Percentiles rank a stretch among this genome's conserved stretches.
phyloP scores from a whole-genome alignment of 2,113 vertebrate genomes.

The Hiodon tergisus region DNA sequence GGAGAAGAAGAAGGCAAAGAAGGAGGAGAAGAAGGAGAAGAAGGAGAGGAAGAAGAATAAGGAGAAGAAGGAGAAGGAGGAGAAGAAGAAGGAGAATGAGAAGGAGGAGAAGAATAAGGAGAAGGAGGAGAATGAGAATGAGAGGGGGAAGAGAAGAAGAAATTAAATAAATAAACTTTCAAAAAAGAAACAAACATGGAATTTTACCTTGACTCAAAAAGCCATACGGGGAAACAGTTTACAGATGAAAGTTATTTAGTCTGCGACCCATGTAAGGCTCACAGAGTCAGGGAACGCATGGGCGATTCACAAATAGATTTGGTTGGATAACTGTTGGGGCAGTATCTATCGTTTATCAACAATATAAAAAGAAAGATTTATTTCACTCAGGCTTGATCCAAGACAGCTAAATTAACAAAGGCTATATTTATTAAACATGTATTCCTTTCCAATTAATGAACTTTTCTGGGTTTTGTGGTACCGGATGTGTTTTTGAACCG shows the following conservation, averaged over 20 bases:
- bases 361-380: background rate
- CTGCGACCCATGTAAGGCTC: conserved; percentile 43
- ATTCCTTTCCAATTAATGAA: background rate
- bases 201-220: conserved; percentile 50
- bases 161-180: too few relatives aligned
- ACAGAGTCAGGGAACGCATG: conserved; percentile 28
- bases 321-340: conserved; percentile 7
- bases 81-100: background rate
- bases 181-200: conserved; percentile 16
- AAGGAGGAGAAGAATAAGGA: background rate
- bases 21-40: background rate
- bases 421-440: background rate
- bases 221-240: conserved; percentile 46
- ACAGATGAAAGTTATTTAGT: conserved; percentile 54
- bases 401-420: background rate
- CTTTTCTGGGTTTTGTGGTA: background rate
- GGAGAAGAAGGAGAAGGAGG: conserved; percentile 16
- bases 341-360: background rate
- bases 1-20: background rate
- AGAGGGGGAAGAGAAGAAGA: too few relatives aligned
- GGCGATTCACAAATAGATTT: conserved; percentile 36
- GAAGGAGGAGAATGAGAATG: conserved; percentile 20
- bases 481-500: background rate
- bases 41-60: background rate
- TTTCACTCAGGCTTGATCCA: background rate